These are phyloP conservation scores for Neoitamus cyanurus DNA, from an alignment of 2,888 invertebrate species.

Conservation along the genomic window DNA sequence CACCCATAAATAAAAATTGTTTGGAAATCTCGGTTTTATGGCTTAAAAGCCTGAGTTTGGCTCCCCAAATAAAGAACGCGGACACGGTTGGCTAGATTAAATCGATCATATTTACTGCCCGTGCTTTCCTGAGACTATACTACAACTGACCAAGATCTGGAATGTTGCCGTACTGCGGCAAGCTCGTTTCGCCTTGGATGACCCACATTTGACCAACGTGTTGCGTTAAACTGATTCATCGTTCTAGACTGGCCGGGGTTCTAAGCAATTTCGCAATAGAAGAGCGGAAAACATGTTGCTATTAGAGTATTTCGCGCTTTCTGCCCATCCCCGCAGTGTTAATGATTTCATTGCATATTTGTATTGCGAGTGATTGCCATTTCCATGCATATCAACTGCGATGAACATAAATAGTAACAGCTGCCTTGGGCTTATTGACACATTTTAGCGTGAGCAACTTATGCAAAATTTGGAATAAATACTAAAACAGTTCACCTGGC, in stretches of 20 bases:
- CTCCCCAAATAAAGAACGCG: neutral
- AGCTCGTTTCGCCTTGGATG: neutral
- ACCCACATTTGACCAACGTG: constrained; percentile 12
- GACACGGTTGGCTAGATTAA: neutral
- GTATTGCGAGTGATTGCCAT: neutral
- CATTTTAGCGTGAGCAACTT: neutral
- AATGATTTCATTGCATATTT: neutral
- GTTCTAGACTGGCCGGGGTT: neutral
- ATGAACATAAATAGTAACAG: neutral
- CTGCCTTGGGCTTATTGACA: neutral
- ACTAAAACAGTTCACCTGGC: neutral
- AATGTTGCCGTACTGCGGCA: neutral
- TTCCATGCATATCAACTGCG: neutral
- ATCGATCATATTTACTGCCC: neutral
- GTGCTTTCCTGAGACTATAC: neutral
- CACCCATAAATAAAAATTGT: constrained; percentile 24
- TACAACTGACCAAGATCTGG: neutral
- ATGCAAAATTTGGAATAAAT: neutral
- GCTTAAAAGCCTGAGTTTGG: neutral
- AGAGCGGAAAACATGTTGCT: neutral
- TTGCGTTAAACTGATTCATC: constrained; percentile 31
- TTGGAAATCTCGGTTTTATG: neutral
- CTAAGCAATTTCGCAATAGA: neutral
- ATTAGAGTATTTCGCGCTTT: neutral
- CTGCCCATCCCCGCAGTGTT: neutral